Evolutionary conservation across 2,113 vertebrate species (phyloP).

Genomic region (Hyla sarda): DNA sequence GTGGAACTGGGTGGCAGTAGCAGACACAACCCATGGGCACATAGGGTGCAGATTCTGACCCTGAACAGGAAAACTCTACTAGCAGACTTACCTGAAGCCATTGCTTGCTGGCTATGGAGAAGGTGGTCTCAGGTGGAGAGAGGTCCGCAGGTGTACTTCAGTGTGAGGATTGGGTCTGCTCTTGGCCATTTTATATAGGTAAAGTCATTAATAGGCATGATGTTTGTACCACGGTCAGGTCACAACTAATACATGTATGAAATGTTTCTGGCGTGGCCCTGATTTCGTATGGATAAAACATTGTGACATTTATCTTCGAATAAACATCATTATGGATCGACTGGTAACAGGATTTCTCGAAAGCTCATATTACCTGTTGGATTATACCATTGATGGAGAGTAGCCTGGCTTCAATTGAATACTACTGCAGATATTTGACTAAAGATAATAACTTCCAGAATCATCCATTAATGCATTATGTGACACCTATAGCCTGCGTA

Average conservation of each 20-base stretch:
- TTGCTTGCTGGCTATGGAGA: slow-evolving; percentile 57
- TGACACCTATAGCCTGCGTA: slow-evolving; percentile 36
- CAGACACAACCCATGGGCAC: not conserved
- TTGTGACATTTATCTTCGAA: slow-evolving; percentile 36
- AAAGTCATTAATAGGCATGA: slow-evolving; percentile 47
- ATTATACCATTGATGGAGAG: not conserved
- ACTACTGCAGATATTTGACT: not conserved
- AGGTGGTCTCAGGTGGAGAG: slow-evolving; percentile 50
- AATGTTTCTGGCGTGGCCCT: slow-evolving; percentile 55
- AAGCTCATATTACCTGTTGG: not conserved
- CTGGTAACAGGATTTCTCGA: not conserved
- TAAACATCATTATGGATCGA: not conserved
- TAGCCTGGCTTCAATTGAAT: not conserved
- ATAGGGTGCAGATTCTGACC: not conserved
- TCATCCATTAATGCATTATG: slow-evolving; percentile 35
- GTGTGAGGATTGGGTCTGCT: slow-evolving; percentile 16
- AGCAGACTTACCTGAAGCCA: slow-evolving; percentile 69
- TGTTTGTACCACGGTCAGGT: slow-evolving; percentile 1
- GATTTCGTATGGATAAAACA: slow-evolving; percentile 46
- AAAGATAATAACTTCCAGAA: not conserved
- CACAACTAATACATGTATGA: slow-evolving; percentile 58
- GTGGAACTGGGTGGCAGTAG: not conserved
- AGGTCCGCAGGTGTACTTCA: slow-evolving; percentile 49
- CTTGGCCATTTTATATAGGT: slow-evolving; percentile 65
- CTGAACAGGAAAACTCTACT: not conserved